Evolutionary conservation across 1,140 invertebrate species (phyloP).

Genomic region (Cotesia typhae): DNA sequence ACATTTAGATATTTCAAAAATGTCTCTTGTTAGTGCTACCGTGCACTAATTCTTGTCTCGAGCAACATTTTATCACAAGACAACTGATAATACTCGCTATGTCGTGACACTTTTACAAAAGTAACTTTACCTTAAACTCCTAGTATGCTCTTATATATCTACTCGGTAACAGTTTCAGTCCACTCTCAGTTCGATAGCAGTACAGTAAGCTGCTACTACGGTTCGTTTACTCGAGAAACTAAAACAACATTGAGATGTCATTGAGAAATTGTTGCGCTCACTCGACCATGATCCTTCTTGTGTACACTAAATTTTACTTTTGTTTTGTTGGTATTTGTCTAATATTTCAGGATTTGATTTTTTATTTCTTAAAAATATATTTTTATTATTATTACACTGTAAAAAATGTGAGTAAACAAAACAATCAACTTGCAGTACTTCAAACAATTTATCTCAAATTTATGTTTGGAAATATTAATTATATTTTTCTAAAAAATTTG

Average conservation of each 20-base stretch:
- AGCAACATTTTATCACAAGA: constrained; percentile 45
- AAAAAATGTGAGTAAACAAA: too few relatives aligned
- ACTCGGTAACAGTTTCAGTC: too few relatives aligned
- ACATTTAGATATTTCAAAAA: background rate
- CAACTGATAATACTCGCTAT: constrained; percentile 24
- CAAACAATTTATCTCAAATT: too few relatives aligned
- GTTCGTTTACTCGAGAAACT: constrained; percentile 24
- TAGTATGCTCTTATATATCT: too few relatives aligned
- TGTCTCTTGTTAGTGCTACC: constrained; percentile 33
- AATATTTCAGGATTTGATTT: background rate
- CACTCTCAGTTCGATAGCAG: background rate
- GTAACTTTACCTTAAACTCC: background rate
- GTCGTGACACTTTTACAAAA: constrained; percentile 24
- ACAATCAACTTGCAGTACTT: too few relatives aligned
- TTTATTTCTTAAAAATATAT: background rate
- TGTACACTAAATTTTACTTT: background rate
- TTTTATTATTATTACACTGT: too few relatives aligned
- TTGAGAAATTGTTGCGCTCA: constrained; percentile 17
- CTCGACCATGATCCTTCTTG: constrained; percentile 11
- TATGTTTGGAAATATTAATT: too few relatives aligned
- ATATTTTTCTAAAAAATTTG: too few relatives aligned
- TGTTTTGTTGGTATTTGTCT: background rate
- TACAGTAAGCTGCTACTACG: constrained; percentile 2
- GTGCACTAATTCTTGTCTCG: constrained; percentile 41
- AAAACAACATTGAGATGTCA: constrained; percentile 6